Percentiles rank a stretch among this genome's conserved stretches.
These are phyloP conservation scores for Hymenochirus boettgeri DNA, from an alignment of 2,113 vertebrate species.

Conservation along the genomic window DNA sequence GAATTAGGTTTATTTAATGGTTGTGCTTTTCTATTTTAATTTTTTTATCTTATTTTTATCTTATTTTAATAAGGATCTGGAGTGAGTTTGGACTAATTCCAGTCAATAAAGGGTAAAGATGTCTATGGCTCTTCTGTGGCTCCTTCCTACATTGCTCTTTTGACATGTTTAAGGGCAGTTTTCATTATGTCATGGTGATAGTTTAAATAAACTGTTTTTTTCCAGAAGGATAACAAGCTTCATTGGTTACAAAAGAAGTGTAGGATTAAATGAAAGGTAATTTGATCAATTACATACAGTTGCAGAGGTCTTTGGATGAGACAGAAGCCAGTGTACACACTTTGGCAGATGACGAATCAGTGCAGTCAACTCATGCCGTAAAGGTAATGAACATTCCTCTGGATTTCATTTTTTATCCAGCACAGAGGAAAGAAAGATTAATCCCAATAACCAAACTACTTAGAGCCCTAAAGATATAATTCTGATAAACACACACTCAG, in stretches of 20 bases:
- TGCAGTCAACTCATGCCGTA: slow-evolving; percentile 63
- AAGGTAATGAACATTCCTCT: slow-evolving; percentile 73
- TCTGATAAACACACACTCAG: slow-evolving; percentile 24
- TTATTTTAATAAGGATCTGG: no score
- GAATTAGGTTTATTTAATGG: no score
- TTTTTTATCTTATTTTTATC: no score
- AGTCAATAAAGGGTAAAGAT: no score
- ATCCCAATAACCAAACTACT: slow-evolving; percentile 55
- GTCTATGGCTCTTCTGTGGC: no score
- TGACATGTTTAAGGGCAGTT: slow-evolving; percentile 54
- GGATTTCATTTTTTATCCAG: slow-evolving; percentile 72
- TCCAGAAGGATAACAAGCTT: slow-evolving; percentile 63
- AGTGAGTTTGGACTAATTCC: no score
- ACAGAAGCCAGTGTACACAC: slow-evolving; percentile 67
- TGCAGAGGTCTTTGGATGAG: slow-evolving; percentile 67
- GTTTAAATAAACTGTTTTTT: slow-evolving; percentile 64
- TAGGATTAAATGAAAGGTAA: slow-evolving; percentile 61
- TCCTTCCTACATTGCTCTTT: slow-evolving; percentile 46
- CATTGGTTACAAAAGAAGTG: slow-evolving; percentile 49
- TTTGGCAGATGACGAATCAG: slow-evolving; percentile 74
- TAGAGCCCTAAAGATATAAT: slow-evolving; percentile 44
- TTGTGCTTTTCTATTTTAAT: no score
- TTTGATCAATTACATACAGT: slow-evolving; percentile 72
- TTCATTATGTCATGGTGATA: slow-evolving; percentile 62
- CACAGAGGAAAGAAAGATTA: slow-evolving; percentile 54